phyloP scores from a whole-genome alignment of 2,113 vertebrate genomes.

The Sitta europaea region DNA sequence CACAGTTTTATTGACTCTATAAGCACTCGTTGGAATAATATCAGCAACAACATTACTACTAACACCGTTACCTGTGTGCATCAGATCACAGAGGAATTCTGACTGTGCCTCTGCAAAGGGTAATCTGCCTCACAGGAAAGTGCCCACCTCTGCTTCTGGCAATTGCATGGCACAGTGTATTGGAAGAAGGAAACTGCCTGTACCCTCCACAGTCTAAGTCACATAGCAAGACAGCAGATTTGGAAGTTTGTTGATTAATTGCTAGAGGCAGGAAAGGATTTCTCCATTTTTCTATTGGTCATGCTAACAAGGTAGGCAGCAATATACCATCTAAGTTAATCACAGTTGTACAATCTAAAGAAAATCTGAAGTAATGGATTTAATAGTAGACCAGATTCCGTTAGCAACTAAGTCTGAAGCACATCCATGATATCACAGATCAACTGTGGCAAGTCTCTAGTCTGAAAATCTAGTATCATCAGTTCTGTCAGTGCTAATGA shows the following conservation, averaged over 20 bases:
- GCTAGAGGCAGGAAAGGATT: background rate
- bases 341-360: background rate
- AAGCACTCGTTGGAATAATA: background rate
- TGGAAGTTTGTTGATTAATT: background rate
- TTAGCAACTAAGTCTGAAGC: background rate
- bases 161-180: background rate
- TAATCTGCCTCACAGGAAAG: background rate
- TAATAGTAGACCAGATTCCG: background rate
- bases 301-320: background rate
- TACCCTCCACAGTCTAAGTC: background rate
- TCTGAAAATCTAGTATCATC: conserved; percentile 8
- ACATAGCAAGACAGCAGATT: background rate
- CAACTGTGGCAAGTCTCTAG: background rate
- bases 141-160: background rate
- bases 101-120: background rate
- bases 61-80: background rate
- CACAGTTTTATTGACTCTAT: background rate
- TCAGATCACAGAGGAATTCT: background rate
- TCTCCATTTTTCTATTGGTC: background rate
- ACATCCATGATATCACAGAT: background rate
- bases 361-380: background rate
- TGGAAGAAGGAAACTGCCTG: background rate
- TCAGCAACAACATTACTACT: rapidly evolving
- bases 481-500: conserved; percentile 27
- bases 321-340: background rate